These are phyloP conservation scores for Fregata magnificens DNA, from an alignment of 2,113 vertebrate species.

Conservation along the genomic window DNA sequence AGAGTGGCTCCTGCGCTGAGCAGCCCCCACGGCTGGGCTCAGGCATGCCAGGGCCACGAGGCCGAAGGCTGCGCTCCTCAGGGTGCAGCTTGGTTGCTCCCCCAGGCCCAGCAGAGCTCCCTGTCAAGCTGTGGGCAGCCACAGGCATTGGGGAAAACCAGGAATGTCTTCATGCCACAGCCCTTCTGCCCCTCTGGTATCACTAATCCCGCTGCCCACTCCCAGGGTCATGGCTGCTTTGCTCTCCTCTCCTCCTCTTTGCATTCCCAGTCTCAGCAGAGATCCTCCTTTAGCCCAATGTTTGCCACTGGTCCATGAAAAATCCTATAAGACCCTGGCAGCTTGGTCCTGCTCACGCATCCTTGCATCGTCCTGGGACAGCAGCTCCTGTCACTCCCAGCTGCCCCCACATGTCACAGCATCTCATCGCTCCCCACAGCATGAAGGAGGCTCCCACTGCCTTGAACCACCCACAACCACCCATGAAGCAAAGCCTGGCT, in stretches of 20 bases:
- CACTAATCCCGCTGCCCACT: not conserved
- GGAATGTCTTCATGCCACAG: not conserved
- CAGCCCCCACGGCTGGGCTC: fast-evolving
- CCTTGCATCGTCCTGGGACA: fast-evolving
- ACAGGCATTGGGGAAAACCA: not conserved
- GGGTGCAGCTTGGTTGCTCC: fast-evolving
- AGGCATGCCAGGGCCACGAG: fast-evolving
- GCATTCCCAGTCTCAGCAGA: not conserved
- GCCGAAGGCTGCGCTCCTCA: fast-evolving
- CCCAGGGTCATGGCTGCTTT: not conserved
- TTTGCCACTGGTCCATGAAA: not conserved
- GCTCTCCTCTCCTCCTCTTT: not conserved
- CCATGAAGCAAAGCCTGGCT: not conserved
- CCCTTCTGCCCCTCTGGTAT: not conserved
- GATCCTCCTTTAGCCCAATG: not conserved
- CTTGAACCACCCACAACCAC: not conserved
- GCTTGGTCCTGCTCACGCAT: fast-evolving
- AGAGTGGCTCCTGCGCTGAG: fast-evolving
- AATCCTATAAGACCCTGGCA: not conserved
- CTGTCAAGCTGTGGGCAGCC: fast-evolving
- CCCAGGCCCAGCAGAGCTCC: not conserved
- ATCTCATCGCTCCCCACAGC: not conserved
- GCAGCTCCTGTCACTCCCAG: not conserved
- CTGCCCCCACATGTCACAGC: not conserved
- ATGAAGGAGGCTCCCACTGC: not conserved